phyloP scores from a whole-genome alignment of 2,797 vertebrate genomes.

The Channallabes apus region DNA sequence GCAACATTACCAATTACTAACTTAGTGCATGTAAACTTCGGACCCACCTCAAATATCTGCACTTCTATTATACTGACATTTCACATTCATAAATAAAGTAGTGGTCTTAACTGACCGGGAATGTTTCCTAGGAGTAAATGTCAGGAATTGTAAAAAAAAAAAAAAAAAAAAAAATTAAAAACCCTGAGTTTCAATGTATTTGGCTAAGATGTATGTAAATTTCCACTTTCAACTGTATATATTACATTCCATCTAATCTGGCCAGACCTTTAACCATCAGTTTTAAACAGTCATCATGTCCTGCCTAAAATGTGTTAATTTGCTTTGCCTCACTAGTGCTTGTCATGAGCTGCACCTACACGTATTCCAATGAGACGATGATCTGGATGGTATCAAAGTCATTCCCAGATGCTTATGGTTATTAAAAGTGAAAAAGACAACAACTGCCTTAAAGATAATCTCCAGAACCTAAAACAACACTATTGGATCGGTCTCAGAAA shows the following conservation, averaged over 20 bases:
- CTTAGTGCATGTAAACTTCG: too few species aligned
- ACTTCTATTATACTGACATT: too few species aligned
- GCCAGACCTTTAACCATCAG: neutral
- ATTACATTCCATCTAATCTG: neutral
- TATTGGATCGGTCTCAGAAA: conserved; percentile 77
- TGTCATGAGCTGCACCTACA: conserved; percentile 53
- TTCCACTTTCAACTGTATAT: neutral
- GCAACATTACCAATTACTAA: too few species aligned
- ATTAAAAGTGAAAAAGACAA: conserved; percentile 52
- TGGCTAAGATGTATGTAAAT: too few species aligned
- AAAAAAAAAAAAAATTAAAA: too few species aligned
- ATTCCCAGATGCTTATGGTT: conserved; percentile 47
- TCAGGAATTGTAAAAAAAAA: too few species aligned
- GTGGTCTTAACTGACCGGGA: too few species aligned
- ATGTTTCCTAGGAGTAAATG: too few species aligned
- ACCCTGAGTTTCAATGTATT: too few species aligned
- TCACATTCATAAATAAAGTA: too few species aligned
- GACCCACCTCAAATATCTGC: too few species aligned
- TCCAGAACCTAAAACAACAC: neutral
- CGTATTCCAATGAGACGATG: neutral
- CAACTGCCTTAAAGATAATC: neutral
- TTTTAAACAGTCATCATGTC: neutral
- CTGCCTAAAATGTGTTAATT: neutral
- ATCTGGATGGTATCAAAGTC: conserved; percentile 46
- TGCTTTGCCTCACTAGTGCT: neutral